Base-by-base conservation (phyloP, 1,140 invertebrate genomes). In the Eumeta japonica region DNA sequence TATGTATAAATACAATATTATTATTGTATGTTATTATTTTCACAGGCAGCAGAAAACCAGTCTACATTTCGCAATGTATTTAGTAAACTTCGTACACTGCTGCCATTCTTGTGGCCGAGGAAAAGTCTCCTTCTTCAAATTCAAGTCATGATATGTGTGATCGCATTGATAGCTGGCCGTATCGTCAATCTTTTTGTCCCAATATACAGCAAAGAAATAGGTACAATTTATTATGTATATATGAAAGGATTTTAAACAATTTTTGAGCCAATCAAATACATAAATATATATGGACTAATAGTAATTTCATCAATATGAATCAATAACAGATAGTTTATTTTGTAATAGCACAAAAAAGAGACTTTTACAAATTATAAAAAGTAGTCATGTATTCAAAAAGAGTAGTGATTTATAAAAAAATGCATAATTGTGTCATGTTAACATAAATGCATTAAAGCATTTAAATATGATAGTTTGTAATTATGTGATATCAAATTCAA, bases 41-140 rank as follows among this genome's bases (percentile, higher is more conserved):
- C 46, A 7, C 54, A 71, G 63, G 9, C 14, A 75, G 74, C 78
- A 45, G 81, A 84, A 16, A 82, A 81, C 55, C 65, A 72, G 34
- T 90, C 90, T n/a, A 86, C 90, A 29, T 93, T 90, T 81, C 75
- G 74, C 30, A 90, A 90, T 71, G 76, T 81, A 1, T 87, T 83
- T 76, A 79, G 82, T 47, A 96, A 96, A 68, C 63, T 92, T 4
- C 83, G 82, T 53, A 84, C 80, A 0, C 81, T 98, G 14, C 62
- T 86, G 31, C 94, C 94, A 1, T 97, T 94, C 72, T 75, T 97
- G n/a, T 98, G 95, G 95, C 95, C 95, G 0, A 88, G 85, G 46
- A 92, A 88, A 43, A 85, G 84, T 62, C 32, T 77, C 2, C 54
- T 79, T 1, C 77, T 98, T 3, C 94, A 98, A 65, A 45, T 92